Base-by-base conservation (phyloP, 1,140 invertebrate genomes). In the Mactra quadrangularis region DNA sequence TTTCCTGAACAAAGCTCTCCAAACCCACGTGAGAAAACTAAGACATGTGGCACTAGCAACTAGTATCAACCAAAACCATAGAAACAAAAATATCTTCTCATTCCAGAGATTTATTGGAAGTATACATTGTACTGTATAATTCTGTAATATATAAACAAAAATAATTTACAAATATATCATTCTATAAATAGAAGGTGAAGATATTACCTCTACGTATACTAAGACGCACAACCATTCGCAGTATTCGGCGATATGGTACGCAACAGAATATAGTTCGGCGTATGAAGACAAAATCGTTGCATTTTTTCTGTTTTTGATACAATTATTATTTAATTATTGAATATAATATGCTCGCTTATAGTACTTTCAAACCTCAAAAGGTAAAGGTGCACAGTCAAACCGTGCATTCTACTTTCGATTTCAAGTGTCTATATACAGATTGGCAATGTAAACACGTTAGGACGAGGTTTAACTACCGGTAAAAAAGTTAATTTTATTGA, bases 41-140 rank as follows among this genome's bases (percentile, higher is more conserved):
- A 35, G 27, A n/a, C 52, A 47, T n/a, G 62, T 77, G 60, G 41
- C 86, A 62, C 91, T 84, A 31, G 90, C 83, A 13, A 94, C 91
- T 72, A 93, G 88, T 29, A 94, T 87, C 35, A 92, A 90, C 93
- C 93, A 93, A 77, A 93, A 93, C 93, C 93, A 94, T 27, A 93
- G 83, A 60, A 94, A 92, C n/a, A 94, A 88, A 76, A 94, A 94
- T 11, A 94, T 93, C 87, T 94, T 94, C 83, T 94, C 93, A 68
- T 94, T 94, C 87, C 93, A 94, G 25, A 94, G 88, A 78, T 82
- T 82, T 9, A 82, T 41, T 22, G 64, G 64, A 11, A 82, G 45
- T 13, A 74, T 57, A 45, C 79, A 82, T 45, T 82, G 79, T 7
- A 74, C 68, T 9, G 79, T 72, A n/a, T 22, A 1, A 13, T 31